These are phyloP conservation scores for Parapsyche elsis DNA, from an alignment of 1,140 invertebrate species.

Conservation along the genomic window DNA sequence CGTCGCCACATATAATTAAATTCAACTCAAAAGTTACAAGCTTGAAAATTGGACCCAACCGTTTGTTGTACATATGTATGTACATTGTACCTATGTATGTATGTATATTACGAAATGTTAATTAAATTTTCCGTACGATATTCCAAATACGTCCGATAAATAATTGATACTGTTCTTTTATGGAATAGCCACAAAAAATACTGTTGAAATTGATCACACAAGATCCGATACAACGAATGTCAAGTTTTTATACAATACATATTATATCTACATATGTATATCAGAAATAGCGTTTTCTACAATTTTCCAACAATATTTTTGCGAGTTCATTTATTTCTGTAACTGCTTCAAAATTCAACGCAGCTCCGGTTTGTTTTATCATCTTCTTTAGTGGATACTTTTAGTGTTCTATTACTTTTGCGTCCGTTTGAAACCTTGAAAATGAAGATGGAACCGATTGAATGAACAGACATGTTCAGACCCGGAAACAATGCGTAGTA, in stretches of 20 bases:
- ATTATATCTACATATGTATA: too few relatives aligned
- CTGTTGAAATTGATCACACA: too few relatives aligned
- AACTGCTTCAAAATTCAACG: too few relatives aligned
- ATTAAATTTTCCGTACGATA: background rate
- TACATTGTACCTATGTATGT: too few relatives aligned
- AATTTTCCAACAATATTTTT: too few relatives aligned
- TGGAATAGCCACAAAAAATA: too few relatives aligned
- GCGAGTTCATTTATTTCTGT: too few relatives aligned
- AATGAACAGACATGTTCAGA: background rate
- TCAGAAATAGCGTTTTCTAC: too few relatives aligned
- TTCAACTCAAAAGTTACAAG: slow-evolving; percentile 17
- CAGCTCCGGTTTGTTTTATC: background rate
- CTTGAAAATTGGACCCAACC: background rate
- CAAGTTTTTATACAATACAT: too few relatives aligned
- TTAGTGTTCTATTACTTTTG: background rate
- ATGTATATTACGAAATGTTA: background rate
- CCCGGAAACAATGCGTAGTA: background rate
- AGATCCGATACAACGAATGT: too few relatives aligned
- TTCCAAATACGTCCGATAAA: background rate
- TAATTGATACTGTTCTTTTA: too few relatives aligned
- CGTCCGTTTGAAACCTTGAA: background rate
- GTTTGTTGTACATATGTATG: background rate
- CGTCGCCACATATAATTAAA: slow-evolving; percentile 19
- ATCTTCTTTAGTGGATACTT: background rate
- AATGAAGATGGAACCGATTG: background rate